phyloP scores from a whole-genome alignment of 1,140 invertebrate genomes.

The Drosophila eugracilis region DNA sequence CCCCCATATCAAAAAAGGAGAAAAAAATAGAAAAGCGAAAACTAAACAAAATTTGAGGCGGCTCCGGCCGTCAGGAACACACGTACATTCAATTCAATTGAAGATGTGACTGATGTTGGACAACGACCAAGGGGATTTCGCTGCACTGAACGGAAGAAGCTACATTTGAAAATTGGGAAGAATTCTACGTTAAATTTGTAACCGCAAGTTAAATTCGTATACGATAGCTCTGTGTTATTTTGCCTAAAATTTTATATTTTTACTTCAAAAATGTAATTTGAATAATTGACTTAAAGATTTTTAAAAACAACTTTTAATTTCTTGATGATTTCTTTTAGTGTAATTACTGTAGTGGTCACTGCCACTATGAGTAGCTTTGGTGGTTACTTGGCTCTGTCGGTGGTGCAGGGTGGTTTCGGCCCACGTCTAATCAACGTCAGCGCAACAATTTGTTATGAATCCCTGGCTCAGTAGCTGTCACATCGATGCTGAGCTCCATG shows the following conservation, averaged over 20 bases:
- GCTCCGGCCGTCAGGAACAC: slow-evolving; percentile 21
- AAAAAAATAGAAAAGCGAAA: slow-evolving; percentile 33
- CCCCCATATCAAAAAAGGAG: slow-evolving; percentile 6
- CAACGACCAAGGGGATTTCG: slow-evolving; percentile 19
- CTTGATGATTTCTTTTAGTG: background rate
- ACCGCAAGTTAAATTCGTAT: too few species aligned
- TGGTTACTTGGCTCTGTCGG: slow-evolving; percentile 34
- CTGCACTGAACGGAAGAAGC: slow-evolving; percentile 2
- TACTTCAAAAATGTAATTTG: too few species aligned
- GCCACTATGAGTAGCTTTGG: slow-evolving; percentile 22
- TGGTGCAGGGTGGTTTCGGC: slow-evolving; percentile 9
- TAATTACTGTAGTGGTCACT: slow-evolving; percentile 34
- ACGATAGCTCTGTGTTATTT: too few species aligned
- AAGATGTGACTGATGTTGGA: slow-evolving; percentile 49
- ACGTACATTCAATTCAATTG: slow-evolving; percentile 60
- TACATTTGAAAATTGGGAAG: too few species aligned
- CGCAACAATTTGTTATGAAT: slow-evolving; percentile 77
- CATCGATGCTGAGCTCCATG: slow-evolving; percentile 40
- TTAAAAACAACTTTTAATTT: too few species aligned
- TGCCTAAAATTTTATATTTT: too few species aligned
- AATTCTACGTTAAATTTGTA: too few species aligned
- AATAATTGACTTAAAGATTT: too few species aligned
- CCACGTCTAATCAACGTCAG: slow-evolving; percentile 72
- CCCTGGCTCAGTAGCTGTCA: slow-evolving; percentile 44
- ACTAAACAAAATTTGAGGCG: slow-evolving; percentile 53